Evolutionary conservation across 2,113 vertebrate genomes (phyloP), one percentile per base, ranked within the genome.

Genomic region (Trogon melanurus): DNA sequence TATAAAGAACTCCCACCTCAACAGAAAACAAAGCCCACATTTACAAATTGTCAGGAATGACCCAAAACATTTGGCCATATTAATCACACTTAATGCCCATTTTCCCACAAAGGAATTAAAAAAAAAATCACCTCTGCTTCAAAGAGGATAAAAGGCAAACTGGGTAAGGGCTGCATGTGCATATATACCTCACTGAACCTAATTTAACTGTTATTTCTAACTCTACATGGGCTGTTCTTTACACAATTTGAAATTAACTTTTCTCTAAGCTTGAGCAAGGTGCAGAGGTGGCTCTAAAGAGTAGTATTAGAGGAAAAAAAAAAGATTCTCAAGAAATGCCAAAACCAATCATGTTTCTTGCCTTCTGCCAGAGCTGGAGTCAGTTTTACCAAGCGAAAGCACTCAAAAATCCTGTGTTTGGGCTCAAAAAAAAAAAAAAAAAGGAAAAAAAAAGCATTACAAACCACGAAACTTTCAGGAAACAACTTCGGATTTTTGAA

Each of bases 261-360:
- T 51, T 84, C 58, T 92, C 13, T 67, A 69, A 78, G 73, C 79
- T 13, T 85, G 19, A 76, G 71, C 70, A 87, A 85, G 58, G n/a
- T 29, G 0, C 82, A 88, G 34, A 23, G 48, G 53, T 85, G 75
- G 75, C 89, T 94, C 65, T 60, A 6, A 73, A 89, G 70, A 90
- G 38, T 34, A 79, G 47, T 66, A 85, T 87, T 92, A 93, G 80
- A 66, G 16, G 47, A 30, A 14, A 13, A 47, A n/a, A 57, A 62
- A 86, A 72, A 36, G 26, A 74, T 26, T 87, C 51, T 71, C 23
- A 36, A 73, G 75, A 94, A 89, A 95, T 79, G 91, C 86, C 79
- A 79, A 91, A 94, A 95, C 87, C 66, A 94, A 89, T 93, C 32
- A 48, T 79, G 72, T 91, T 91, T 80, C 70, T 94, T 84, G 75